Evolutionary conservation across 2,797 vertebrate species (phyloP), one percentile per base, ranked within the genome.

Genomic region (Moxostoma hubbsi): DNA sequence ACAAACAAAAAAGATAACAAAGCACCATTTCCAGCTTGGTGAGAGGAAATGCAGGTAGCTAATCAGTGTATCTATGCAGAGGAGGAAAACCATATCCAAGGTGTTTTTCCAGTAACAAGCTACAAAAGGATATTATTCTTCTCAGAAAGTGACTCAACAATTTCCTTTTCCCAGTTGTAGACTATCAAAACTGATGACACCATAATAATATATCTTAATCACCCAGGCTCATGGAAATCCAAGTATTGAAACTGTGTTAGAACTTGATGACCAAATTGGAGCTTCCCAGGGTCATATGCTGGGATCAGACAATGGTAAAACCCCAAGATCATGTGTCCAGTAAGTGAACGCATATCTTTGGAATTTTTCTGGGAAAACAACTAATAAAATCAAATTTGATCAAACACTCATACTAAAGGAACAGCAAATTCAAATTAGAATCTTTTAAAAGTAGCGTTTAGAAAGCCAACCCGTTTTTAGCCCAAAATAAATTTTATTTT

Each of bases 181-280:
- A 4, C 15, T 12, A 12, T 36, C 4, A 4, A 67, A 76, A 68
- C 12, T 58, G 45, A 68, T 76, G 46, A 7, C 7, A 10, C 9
- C 6, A 11, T 75, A 36, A 6, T 54, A 36, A 36, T 57, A 76
- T 15, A 67, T 50, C 24, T 61, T 16, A 59, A 50, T 61, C 47
- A 53, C 18, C 49, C 54, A 9, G 13, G 50, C 72, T 73, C 43
- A 73, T 15, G 10, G 47, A 9, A 68, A 65, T 9, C 5, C 47
- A 43, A 49, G 9, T 63, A 63, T 12, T 49, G 15, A 59, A 49
- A 12, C 47, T 49, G 13, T 18, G 10, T 49, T 16, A 59, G 15
- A 67, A 75, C 61, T 61, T 64, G 71, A 15, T 83, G 74, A 87
- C 50, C 74, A 49, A 79, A 85, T 13, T 43, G 70, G 78, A 78